Base-by-base conservation (phyloP, 2,888 invertebrate species). In the Zootermopsis nevadensis region DNA sequence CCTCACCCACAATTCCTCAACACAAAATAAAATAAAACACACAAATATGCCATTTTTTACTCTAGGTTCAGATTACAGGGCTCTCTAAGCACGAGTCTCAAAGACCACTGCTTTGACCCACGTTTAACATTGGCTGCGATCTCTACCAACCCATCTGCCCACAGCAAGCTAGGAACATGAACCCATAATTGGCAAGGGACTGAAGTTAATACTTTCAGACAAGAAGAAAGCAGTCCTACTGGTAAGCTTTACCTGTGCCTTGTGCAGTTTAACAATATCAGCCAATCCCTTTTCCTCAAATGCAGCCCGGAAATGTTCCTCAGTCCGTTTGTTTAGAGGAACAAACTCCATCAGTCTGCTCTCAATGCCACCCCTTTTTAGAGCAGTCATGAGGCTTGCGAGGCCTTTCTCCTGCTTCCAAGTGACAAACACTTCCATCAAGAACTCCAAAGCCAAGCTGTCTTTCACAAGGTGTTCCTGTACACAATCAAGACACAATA, bases 401-500 rank as follows among this genome's bases (percentile, higher is more conserved):
- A 95, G 93, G 87, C 98, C 98, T 88, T 96, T 96, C 90, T 98
- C 98, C 88, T 94, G 93, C 89, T 98, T 96, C 93, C 98, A 96
- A 86, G 95, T 96, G 87, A 94, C 93, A 91, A 98, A 98, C 89
- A 98, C 95, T 90, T 97, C 96, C 87, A 98, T 94, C 88, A 98
- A 94, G 91, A 99, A 99, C 88, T 98, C 98, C 88, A 98, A 93
- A 84, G 98, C 97, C 89, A 98, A 92, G 89, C 97, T 97, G 92
- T 97, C 96, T 90, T 97, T 97, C 86, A 97, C 94, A 88, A 99
- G 93, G 91, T 98, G 98, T 91, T 98, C 98, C 89, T 92, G 89
- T 85, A 89, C 88, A 72, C 38, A 69, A 74, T 48, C 15, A 22
- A 15, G 19, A 12, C 48, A 19, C 19, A 48, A 48, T 3, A 48